Evolutionary conservation across 2,113 vertebrate genomes (phyloP), one percentile per base, ranked within the genome.

Genomic region (Geothlypis trichas): DNA sequence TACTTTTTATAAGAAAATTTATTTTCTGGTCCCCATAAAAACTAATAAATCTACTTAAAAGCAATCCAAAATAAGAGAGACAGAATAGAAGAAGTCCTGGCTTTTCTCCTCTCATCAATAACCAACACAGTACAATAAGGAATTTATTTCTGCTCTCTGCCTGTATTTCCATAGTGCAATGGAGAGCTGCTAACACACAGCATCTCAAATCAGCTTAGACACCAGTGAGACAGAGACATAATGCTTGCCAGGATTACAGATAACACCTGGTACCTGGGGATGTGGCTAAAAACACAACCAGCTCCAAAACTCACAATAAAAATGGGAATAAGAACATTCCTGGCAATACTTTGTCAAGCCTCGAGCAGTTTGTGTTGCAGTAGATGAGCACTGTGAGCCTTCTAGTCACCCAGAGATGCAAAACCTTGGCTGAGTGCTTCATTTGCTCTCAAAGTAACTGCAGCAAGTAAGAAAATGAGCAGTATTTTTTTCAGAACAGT

Each of bases 161-260:
- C 44, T 2, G 0, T 47, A 33, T 52, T 73, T 59, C 10, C 35
- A 30, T 30, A 37, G 69, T 24, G 26, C n/a, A 59, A 23, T 11
- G 18, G 35, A 39, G 27, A 81, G 9, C 18, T 18, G 44, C 26
- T 75, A 67, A n/a, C 2, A 3, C 0, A 0, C 35, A 46, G 44
- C n/a, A 37, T 30, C 33, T 66, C 51, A 22, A 1, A 0, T 69
- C 41, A 79, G 9, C n/a, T 87, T 30, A 77, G 24, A 27, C 59
- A 62, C 18, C 16, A 22, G 31, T 21, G 73, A 67, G 30, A 37
- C 28, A 19, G 24, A 89, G 71, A 44, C 0, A 4, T 26, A 42
- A 9, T 4, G 19, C 22, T 44, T 61, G 58, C 54, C 39, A 52
- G 63, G 49, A 33, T 49, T 47, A 26, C 15, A 72, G 61, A 30